Evolutionary conservation across 2,113 vertebrate genomes (phyloP).

Genomic region (Apteryx owenii): DNA sequence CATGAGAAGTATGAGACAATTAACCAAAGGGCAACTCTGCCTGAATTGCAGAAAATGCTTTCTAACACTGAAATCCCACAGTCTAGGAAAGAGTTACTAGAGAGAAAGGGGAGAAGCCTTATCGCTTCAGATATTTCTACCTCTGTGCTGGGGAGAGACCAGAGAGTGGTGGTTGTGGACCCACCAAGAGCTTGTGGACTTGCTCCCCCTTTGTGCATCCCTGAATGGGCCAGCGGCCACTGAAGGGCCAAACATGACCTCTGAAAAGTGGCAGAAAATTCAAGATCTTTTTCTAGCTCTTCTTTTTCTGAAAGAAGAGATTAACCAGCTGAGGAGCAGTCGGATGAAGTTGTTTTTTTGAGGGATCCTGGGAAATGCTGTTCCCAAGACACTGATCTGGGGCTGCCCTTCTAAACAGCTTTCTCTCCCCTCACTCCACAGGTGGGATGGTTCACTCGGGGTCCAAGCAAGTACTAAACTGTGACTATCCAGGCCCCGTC

Average conservation of each 20-base stretch:
- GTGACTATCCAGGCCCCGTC: too few relatives aligned
- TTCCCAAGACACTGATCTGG: neutral
- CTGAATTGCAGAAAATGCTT: neutral
- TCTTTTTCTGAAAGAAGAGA: neutral
- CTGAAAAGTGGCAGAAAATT: neutral
- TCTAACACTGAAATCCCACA: neutral
- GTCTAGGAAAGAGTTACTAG: neutral
- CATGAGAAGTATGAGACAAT: neutral
- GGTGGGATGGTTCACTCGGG: too few relatives aligned
- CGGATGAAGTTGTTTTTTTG: too few relatives aligned
- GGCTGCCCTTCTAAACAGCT: too few relatives aligned
- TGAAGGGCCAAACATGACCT: neutral
- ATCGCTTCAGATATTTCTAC: neutral
- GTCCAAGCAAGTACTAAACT: too few relatives aligned
- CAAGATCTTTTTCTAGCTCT: neutral
- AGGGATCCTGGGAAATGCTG: neutral
- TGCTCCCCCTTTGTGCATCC: neutral
- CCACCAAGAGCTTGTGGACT: neutral
- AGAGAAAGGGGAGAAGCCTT: neutral
- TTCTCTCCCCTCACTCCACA: too few relatives aligned
- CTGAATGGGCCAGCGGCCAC: neutral
- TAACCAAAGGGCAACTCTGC: neutral
- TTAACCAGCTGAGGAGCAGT: neutral
- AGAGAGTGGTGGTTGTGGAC: neutral
- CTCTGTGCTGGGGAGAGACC: neutral